Base-by-base conservation (phyloP, 2,888 invertebrate species). In the Anoplius nigerrimus region DNA sequence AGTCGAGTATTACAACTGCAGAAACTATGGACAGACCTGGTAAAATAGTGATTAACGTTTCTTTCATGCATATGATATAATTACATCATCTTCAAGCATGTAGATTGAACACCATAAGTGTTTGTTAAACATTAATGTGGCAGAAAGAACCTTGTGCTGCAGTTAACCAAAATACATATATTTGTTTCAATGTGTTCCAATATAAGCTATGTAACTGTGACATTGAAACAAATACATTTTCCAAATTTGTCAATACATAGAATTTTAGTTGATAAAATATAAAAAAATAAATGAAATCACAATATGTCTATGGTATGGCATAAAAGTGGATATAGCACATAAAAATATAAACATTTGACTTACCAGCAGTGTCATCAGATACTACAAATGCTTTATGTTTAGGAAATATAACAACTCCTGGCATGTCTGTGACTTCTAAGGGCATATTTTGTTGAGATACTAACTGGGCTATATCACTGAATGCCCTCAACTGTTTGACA, bases 361-460 rank as follows among this genome's bases (percentile, higher is more conserved):
- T 59, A 66, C 60, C 58, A 42, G 22, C 22, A 52, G 42, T 57
- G 51, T 68, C 66, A 16, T 52, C 64, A n/a, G 66, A 69, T 51
- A 72, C 6, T 20, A 59, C 21, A 22, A 46, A 59, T 48, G 42
- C 59, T 46, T n/a, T 13, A 59, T 48, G 5, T 57, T 57, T 86
- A 21, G 86, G 87, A 13, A 82, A 79, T 57, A 88, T 73, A 42
- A 80, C 24, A n/a, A 86, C 62, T 18, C 83, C 87, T 11, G 83
- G 81, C 52, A 82, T 62, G 60, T 85, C 82, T 34, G 81, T 80
- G 11, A 87, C 73, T 65, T 85, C 83, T 2, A 86, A 69, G 2
- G 84, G 59, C 69, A 74, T 75, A 34, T 79, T 76, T 69, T 81
- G 65, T 45, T 86, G 82, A 0, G 79, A 74, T 43, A 84, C 86